Conservation (phyloP, 2,888 invertebrate species). For the Apeira syringaria region DNA sequence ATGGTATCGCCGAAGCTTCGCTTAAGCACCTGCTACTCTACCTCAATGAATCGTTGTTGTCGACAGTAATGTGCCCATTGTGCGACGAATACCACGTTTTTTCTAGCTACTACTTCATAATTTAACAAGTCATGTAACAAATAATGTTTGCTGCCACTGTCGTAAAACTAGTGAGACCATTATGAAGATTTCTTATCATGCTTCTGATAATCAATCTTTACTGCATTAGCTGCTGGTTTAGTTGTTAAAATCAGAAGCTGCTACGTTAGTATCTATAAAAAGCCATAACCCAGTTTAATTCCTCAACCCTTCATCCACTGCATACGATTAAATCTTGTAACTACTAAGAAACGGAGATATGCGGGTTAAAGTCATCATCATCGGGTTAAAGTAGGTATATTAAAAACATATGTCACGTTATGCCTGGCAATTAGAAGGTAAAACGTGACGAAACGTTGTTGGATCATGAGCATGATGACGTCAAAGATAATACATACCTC, state of each 20-base stretch:
- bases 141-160: slow-evolving; percentile 7
- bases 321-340: too few relatives aligned
- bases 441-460: too few relatives aligned
- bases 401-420: too few relatives aligned
- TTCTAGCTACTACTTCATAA: slow-evolving; percentile 9
- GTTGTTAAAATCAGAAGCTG: too few relatives aligned
- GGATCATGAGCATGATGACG: neutral
- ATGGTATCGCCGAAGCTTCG: slow-evolving; percentile 18
- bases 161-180: slow-evolving; percentile 16
- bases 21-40: slow-evolving; percentile 5
- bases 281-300: too few relatives aligned
- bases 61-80: slow-evolving; percentile 15
- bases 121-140: slow-evolving; percentile 14
- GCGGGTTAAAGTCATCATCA: too few relatives aligned
- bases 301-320: too few relatives aligned
- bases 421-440: too few relatives aligned
- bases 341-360: too few relatives aligned
- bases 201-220: neutral
- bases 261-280: too few relatives aligned
- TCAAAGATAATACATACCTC: neutral
- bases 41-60: slow-evolving; percentile 17
- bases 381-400: too few relatives aligned
- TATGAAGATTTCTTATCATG: neutral
- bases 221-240: too few relatives aligned
- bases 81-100: slow-evolving; percentile 8